These are phyloP conservation scores for Eugnorisma glareosa DNA, from an alignment of 2,888 invertebrate genomes.

Conservation along the genomic window DNA sequence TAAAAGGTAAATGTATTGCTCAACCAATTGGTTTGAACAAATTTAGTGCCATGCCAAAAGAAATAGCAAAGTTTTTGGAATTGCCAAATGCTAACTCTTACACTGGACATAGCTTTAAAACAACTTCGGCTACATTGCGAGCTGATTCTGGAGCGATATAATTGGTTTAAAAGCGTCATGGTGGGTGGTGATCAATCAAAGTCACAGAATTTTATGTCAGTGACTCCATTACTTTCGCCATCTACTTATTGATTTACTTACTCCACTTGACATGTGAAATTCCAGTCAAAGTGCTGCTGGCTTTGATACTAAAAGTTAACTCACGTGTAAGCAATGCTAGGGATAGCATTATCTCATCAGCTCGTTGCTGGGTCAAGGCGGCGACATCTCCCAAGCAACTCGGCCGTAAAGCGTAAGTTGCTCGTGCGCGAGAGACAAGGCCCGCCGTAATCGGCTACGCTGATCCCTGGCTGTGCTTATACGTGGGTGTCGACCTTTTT, in stretches of 20 bases:
- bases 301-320: background rate
- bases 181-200: background rate
- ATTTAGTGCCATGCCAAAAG: slow-evolving; percentile 30
- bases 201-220: background rate
- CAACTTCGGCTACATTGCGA: slow-evolving; percentile 14
- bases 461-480: background rate
- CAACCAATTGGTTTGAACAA: slow-evolving; percentile 36
- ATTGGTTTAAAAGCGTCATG: background rate
- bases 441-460: background rate
- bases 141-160: background rate
- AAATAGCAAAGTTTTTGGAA: slow-evolving; percentile 28
- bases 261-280: no score
- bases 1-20: slow-evolving; percentile 16
- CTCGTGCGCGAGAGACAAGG: no score
- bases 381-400: no score
- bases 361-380: background rate
- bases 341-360: background rate
- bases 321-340: background rate
- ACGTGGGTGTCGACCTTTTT: background rate
- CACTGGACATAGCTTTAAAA: slow-evolving; percentile 26
- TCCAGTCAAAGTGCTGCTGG: background rate
- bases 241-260: background rate
- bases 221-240: background rate
- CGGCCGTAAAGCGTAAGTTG: no score
- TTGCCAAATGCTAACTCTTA: slow-evolving; percentile 26